These are phyloP conservation scores for Sardinella longiceps DNA, from an alignment of 2,797 vertebrate genomes.

Conservation along the genomic window DNA sequence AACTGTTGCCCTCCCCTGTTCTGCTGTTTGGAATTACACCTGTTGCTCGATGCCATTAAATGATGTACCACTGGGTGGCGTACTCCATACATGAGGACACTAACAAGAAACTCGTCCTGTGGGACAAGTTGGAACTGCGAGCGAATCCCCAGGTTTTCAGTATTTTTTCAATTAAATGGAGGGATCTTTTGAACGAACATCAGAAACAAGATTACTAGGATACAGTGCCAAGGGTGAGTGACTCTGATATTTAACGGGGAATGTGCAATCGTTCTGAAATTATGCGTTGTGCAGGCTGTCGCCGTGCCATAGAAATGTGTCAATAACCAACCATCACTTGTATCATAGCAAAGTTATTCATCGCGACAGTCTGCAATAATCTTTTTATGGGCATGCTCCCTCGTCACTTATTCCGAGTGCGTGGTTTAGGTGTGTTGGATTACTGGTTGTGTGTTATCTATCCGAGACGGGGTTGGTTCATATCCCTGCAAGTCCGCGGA, in stretches of 20 bases:
- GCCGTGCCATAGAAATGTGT: conserved; percentile 28
- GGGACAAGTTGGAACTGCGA: conserved; percentile 44
- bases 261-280: background rate
- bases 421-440: background rate
- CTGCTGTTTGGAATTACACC: conserved; percentile 28
- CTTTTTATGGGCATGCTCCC: background rate
- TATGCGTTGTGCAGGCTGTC: background rate
- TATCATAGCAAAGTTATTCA: background rate
- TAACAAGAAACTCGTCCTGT: conserved; percentile 28
- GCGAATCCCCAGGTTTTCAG: conserved; percentile 20
- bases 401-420: background rate
- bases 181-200: background rate
- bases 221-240: conserved; percentile 31
- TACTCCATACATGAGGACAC: background rate
- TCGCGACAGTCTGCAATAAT: background rate
- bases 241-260: background rate
- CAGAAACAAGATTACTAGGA: background rate
- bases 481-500: background rate
- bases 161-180: background rate
- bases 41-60: conserved; percentile 35
- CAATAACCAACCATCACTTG: conserved; percentile 1
- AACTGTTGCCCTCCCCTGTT: no score
- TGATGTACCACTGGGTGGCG: conserved; percentile 30
- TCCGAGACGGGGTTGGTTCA: background rate
- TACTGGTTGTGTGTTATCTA: background rate